Base-by-base conservation (phyloP, 2,113 vertebrate genomes). In the Ptilonorhynchus violaceus region DNA sequence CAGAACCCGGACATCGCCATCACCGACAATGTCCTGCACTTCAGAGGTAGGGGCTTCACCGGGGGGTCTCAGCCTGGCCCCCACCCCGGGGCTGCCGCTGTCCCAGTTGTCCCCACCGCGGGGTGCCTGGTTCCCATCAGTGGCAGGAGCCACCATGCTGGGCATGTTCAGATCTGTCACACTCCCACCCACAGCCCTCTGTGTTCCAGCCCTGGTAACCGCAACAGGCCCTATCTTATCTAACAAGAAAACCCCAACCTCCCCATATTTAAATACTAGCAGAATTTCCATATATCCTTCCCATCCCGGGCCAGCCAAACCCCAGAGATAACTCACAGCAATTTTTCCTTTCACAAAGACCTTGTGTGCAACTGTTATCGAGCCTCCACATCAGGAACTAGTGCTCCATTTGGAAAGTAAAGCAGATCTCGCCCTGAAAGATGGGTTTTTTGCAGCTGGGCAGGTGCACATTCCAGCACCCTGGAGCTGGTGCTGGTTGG, bases 1-100 rank as follows among this genome's bases (percentile, higher is more conserved):
- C 98, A 99, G 99, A 98, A 98, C 93, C 98, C 99, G 46, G 97
- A 98, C 23, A 97, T 99, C 95, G 83, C 94, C 73, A 98, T 99
- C 60, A 96, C 97, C 22, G 99, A 99, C 52, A 99, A 99, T 42
- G 96, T 98, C 58, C 98, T 99, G 39, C 97, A 97, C 55, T 99
- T 99, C 94, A 98, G 94, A 98, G 99, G 99, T 99, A 84, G 15
- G 89, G 31, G 41, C 41, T 60, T 28, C 27, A 4, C 15, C 13
- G 55, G 16, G 14, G 47, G 7, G 7, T 27, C 39, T 42, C 42
- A 49, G 42, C 47, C 67, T 37, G 92, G 37, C 47, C 47, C 39
- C 24, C 41, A 17, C 7, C 41, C 23, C 19, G 3, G 56, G 39
- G 41, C 39, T 49, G 82, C 50, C 3, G 4, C 37, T 59, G 69